Evolutionary conservation across 2,797 vertebrate genomes (phyloP), one percentile per base, ranked within the genome.

Genomic region (Distichodus sexfasciatus): DNA sequence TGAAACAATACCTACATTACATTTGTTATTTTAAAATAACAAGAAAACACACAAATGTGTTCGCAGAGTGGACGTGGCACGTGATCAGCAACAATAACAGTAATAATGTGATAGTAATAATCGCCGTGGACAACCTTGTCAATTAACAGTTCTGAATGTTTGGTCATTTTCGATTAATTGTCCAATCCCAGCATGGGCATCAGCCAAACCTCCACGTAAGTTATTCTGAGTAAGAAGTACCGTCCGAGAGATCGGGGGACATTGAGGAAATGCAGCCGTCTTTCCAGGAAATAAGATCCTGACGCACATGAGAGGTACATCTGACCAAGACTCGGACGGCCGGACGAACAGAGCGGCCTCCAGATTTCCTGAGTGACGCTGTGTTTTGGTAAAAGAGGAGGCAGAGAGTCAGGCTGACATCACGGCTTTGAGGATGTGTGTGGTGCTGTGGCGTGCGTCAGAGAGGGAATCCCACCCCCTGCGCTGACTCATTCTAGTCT

Each of bases 401-500:
- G 79, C 77, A 70, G 57, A 58, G 38, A 24, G 53, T 26, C 15
- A 19, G 41, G 59, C 47, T 24, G 35, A 6, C 41, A 38, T 55
- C 66, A 69, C 50, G n/a, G 35, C 17, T 54, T 41, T 38, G 23
- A 41, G 68, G 60, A 44, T 54, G 36, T 41, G 51, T 38, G 17
- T 40, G 2, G 35, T 9, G 50, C 69, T 59, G 35, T 15, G 17
- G 44, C 36, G 35, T 46, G 41, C 50, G 38, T 70, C 65, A 50
- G 47, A 61, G 50, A 40, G 62, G 47, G 69, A 69, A 69, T 70
- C 62, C 75, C 62, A 57, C 65, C 68, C n/a, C 70, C 61, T 40
- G 36, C 35, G 69, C 72, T 76, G 64, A 75, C 59, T 79, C 74
- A 76, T 54, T 66, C 40, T 51, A 66, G 21, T 46, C 35, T 68